Base-by-base conservation (phyloP, 1,140 invertebrate species). In the Calephelis virginiensis region DNA sequence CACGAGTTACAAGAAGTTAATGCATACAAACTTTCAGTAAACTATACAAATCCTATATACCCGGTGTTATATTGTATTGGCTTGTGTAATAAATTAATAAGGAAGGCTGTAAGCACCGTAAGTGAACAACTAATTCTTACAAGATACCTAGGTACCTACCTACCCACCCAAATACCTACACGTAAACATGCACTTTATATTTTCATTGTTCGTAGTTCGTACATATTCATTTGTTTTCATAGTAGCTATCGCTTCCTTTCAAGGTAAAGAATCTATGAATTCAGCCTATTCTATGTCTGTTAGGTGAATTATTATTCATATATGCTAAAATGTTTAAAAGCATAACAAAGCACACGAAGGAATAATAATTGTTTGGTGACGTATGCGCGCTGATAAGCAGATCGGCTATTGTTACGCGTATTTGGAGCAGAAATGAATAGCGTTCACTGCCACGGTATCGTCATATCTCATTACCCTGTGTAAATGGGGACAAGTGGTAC, bases 361-460 rank as follows among this genome's bases (percentile, higher is more conserved):
- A 38, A 59, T 59, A 38, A 37, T 59, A 59, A 59, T 59, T 28
- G 53, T 28, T 59, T 38, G 12, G 53, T 59, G 53, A 59, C 53
- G 53, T 59, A 59, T 11, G 53, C 28, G 12, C 53, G 53, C 53
- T 65, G 73, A 75, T 71, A 75, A 73, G 60, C 66, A 53, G 56
- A 74, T 62, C 63, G 53, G 40, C 69, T 48, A 75, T 77, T 77
- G 75, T 73, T 69, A 48, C 66, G 48, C 49, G 75, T 69, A 77
- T 77, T 75, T 69, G 70, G 75, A 77, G 75, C 75, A 75, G 64
- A 77, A 74, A 75, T 67, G 69, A 59, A 67, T 68, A 74, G 50
- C 68, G 62, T 59, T 61, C 45, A 53, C 66, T 63, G 38, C 49
- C 28, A 64, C 61, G 40, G 61, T 48, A 63, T 14, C 47, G 48